These are phyloP conservation scores for Porphyrio hochstetteri DNA, from an alignment of 2,113 vertebrate genomes.

Conservation along the genomic window DNA sequence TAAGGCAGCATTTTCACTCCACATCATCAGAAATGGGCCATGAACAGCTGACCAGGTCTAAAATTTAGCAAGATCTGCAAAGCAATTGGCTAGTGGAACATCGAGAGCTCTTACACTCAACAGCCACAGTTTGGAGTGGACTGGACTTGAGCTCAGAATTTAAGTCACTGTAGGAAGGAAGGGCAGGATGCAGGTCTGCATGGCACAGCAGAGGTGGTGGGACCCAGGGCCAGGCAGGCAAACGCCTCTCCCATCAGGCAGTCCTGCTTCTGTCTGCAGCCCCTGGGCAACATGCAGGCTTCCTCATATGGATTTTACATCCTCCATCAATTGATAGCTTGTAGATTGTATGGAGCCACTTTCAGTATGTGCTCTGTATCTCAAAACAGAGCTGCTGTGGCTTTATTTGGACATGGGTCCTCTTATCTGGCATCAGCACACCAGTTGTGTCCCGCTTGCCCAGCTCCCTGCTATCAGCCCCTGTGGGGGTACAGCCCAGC, in stretches of 20 bases:
- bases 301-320: background rate
- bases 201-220: rapidly evolving
- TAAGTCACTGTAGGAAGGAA: background rate
- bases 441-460: background rate
- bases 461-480: background rate
- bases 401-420: background rate
- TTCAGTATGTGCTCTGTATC: rapidly evolving
- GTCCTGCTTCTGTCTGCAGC: background rate
- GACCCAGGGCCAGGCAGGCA: background rate
- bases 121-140: background rate
- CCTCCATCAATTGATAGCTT: background rate
- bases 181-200: background rate
- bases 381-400: background rate
- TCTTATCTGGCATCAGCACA: rapidly evolving
- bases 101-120: background rate
- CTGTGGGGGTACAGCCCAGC: background rate
- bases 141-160: background rate
- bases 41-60: background rate
- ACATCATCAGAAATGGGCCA: background rate
- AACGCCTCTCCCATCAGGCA: background rate
- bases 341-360: background rate
- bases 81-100: background rate
- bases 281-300: rapidly evolving
- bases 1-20: background rate
- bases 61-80: background rate